A percentile compares a stretch with the other conserved stretches of the same genome.
phyloP scores from a whole-genome alignment of 2,113 vertebrate genomes.

The Mesoclemmys tuberculata region DNA sequence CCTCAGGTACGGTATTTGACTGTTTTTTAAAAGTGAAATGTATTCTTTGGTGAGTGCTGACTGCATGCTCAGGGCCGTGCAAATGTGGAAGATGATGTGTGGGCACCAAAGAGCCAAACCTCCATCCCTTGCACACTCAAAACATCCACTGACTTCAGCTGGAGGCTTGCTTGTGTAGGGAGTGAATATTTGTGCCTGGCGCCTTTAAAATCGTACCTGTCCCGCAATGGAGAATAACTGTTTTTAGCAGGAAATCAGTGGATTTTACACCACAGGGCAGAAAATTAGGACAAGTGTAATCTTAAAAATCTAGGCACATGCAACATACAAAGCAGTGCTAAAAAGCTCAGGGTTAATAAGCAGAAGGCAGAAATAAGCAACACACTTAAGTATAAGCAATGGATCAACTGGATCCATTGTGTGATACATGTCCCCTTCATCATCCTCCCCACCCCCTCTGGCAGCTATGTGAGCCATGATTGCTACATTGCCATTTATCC shows the following conservation, averaged over 20 bases:
- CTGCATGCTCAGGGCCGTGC: neutral
- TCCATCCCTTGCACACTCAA: neutral
- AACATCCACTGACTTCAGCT: constrained; percentile 17
- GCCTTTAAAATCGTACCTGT: neutral
- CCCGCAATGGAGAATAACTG: too few species aligned
- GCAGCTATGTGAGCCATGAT: accelerated
- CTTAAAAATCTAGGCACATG: neutral
- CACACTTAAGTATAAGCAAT: too few species aligned
- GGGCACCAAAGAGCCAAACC: neutral
- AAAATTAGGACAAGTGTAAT: neutral
- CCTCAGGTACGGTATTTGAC: neutral
- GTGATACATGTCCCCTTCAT: accelerated
- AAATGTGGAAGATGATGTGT: neutral
- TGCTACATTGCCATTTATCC: neutral
- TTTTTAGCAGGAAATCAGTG: neutral
- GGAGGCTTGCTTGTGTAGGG: neutral
- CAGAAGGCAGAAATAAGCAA: too few species aligned
- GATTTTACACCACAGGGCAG: neutral
- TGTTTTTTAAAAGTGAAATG: neutral
- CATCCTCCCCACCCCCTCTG: neutral
- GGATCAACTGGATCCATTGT: neutral
- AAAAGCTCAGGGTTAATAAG: too few species aligned
- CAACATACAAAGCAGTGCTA: neutral
- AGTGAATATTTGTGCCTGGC: neutral
- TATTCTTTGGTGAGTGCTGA: neutral